Conservation (phyloP, 2,113 vertebrate species). For the Catharus fuscescens region DNA sequence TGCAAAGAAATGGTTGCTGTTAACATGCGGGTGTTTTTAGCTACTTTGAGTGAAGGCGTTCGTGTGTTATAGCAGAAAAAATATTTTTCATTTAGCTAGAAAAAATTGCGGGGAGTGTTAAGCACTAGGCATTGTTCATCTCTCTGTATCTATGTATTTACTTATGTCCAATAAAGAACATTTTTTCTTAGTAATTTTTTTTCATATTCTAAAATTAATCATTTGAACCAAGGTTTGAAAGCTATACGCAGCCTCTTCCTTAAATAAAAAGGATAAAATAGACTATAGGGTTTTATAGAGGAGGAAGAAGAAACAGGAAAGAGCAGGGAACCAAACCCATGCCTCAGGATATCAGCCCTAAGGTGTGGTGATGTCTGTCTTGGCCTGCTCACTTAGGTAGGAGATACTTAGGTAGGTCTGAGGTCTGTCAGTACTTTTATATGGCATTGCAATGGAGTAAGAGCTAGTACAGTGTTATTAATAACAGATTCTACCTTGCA, state of each 20-base stretch:
- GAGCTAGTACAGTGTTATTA: background rate
- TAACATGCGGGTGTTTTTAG: background rate
- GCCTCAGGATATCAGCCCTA: background rate
- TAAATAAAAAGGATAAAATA: background rate
- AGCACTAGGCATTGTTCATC: background rate
- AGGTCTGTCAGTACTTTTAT: background rate
- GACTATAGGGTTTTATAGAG: background rate
- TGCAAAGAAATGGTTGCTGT: background rate
- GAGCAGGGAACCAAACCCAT: background rate
- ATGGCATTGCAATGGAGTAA: background rate
- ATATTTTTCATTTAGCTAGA: background rate
- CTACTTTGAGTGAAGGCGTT: background rate
- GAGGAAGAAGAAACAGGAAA: background rate
- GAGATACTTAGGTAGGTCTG: background rate
- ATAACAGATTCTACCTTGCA: background rate
- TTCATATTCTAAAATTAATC: background rate
- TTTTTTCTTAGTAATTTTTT: background rate
- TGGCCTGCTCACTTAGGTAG: background rate
- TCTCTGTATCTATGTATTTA: background rate
- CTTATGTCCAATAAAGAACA: background rate
- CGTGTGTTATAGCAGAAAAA: background rate
- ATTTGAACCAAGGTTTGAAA: background rate
- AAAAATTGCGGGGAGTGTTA: fast-evolving
- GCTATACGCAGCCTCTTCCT: background rate
- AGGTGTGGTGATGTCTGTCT: background rate